Base-by-base conservation (phyloP, 2,888 invertebrate species). In the Omphaloscelis lunosa region DNA sequence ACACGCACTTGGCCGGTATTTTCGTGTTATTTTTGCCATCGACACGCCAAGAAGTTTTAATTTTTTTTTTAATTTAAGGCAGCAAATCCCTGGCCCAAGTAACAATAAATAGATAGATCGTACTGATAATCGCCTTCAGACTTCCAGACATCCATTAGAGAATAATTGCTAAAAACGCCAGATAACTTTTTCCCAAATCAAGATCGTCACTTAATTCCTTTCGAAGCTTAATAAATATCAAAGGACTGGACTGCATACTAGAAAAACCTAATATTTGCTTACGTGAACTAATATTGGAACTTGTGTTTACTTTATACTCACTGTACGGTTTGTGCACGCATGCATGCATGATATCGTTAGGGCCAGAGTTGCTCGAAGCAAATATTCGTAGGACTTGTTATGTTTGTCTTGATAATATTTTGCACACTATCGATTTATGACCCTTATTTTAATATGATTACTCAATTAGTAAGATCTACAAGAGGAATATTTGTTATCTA, bases 261-360 rank as follows among this genome's bases (percentile, higher is more conserved):
- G 4, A 20, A 48, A 29, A n/a, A 73, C 8, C 29, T 45, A n/a
- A 58, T 73, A 45, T 73, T 73, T n/a, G 56, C n/a, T 34, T 56
- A 73, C 56, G n/a, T 73, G 29, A n/a, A 45, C n/a, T 45, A 58
- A 58, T 58, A 58, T 34, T 74, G 11, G 45, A 73, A 20, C 56
- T 73, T 56, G 17, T 29, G n/a, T n/a, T 45, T 41, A 27, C 20
- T 58, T n/a, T 39, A 8, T 27, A 51, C 8, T 51, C 51, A 9
- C 9, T 17, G 12, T 61, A 27, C 0, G 23, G 23, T 67, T 5
- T 17, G 59, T 48, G 39, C 23, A 12, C 9, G 59, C 29, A 75
- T 48, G 59, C 56, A 74, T 58, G 29, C 59, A 59, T 1, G 23
- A 27, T 39, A 72, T 2, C 9, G 17, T 7, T 3, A 51, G 39